Conservation (phyloP, 2,113 vertebrate species). For the Dipodomys merriami region DNA sequence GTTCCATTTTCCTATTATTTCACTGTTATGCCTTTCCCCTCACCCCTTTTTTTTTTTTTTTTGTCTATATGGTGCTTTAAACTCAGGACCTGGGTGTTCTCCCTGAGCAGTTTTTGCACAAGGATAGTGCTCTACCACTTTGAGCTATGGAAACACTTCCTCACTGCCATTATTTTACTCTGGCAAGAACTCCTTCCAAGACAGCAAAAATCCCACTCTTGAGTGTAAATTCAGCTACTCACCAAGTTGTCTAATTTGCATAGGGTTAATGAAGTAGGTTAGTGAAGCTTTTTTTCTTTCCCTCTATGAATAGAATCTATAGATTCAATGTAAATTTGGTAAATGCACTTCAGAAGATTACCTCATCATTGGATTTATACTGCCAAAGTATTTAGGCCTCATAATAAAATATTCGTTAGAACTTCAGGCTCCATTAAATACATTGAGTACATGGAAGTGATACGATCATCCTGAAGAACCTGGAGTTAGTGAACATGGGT, state of each 20-base stretch:
- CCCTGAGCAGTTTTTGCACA: too few species aligned
- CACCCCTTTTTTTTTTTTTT: not conserved
- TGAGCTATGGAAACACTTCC: too few species aligned
- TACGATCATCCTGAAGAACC: not conserved
- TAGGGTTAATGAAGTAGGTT: not conserved
- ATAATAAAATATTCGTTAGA: not conserved
- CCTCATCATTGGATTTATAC: not conserved
- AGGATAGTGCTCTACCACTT: too few species aligned
- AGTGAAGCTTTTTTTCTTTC: not conserved
- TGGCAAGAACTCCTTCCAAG: not conserved
- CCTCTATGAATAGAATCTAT: not conserved
- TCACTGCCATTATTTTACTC: not conserved
- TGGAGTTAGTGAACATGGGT: not conserved
- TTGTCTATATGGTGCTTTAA: too few species aligned
- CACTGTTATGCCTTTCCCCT: too few species aligned
- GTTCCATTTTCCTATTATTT: not conserved
- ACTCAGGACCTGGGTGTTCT: too few species aligned
- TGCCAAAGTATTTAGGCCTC: not conserved
- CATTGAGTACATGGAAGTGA: not conserved
- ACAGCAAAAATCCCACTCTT: not conserved
- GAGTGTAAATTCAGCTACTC: not conserved
- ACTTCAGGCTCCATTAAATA: not conserved
- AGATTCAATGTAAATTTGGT: not conserved
- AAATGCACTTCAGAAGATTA: not conserved
- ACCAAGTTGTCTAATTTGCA: not conserved